Percentiles rank a stretch among this genome's conserved stretches.
Evolutionary conservation across 2,113 vertebrate species (phyloP).

Genomic region (Syngnathoides biaculeatus): DNA sequence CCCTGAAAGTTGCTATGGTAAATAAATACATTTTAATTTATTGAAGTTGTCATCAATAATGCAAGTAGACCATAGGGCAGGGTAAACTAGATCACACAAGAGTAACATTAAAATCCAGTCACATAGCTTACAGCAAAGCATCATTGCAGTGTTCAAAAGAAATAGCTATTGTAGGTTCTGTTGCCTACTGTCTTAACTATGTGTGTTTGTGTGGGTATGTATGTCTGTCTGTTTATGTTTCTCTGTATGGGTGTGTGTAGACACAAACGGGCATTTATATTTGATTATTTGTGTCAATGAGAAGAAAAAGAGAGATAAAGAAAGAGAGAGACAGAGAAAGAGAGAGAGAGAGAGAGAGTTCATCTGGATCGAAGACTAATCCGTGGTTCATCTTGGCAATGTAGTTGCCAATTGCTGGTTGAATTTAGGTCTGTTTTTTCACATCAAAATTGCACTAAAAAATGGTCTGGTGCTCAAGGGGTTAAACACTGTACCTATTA

Average conservation of each 20-base stretch:
- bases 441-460: not conserved
- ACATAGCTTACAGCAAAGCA: too few species aligned
- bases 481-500: slow-evolving; percentile 30
- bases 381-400: not conserved
- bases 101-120: too few species aligned
- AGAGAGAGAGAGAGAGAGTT: not conserved
- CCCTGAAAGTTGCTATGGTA: not conserved
- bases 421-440: slow-evolving; percentile 1
- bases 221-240: too few species aligned
- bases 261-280: too few species aligned
- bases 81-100: too few species aligned
- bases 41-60: not conserved
- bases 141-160: too few species aligned
- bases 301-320: not conserved
- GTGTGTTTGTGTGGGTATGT: too few species aligned
- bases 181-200: too few species aligned
- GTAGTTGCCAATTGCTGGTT: not conserved
- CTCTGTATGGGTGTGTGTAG: too few species aligned
- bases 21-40: not conserved
- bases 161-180: too few species aligned
- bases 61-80: too few species aligned
- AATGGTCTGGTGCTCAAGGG: not conserved
- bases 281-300: not conserved
- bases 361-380: not conserved
- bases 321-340: not conserved